Evolutionary conservation across 2,113 vertebrate genomes (phyloP), one percentile per base, ranked within the genome.

Genomic region (Ciconia stormi): DNA sequence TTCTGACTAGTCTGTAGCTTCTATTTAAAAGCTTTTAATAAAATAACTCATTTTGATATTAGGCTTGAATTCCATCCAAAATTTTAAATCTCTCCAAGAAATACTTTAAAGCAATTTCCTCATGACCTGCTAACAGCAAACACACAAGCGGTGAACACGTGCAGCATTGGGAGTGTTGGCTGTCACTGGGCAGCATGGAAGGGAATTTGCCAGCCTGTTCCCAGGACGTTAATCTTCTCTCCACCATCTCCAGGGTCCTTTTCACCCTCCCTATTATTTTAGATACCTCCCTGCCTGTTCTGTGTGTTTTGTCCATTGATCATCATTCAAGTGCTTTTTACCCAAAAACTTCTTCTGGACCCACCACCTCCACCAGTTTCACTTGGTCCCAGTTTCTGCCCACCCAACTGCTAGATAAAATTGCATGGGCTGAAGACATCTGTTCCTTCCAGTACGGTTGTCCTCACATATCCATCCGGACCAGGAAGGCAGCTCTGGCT

Each of bases 1-100:
- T 82, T 91, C 93, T 11, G 52, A 86, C 80, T 67, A 76, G 62
- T 62, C 87, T 36, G 26, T 82, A 70, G 90, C 86, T 88, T 92
- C 91, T 94, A 96, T 96, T 97, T 96, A 97, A 97, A 97, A 95
- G 93, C 90, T 96, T 97, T 97, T 98, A 96, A 97, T 97, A 95
- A 98, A 97, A 97, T 91, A 82, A 96, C 94, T 97, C 97, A 97
- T 97, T 97, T 87, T 77, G 93, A 95, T 97, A 98, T 97, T 93
- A 97, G 87, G 93, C 66, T 97, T 96, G 93, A 97, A 98, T 95
- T 59, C 82, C 82, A 91, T 97, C 96, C 95, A 97, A 74, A 86
- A 85, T 42, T 89, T 90, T 79, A 93, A 97, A 95, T 95, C 97
- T 97, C 93, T 94, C 88, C 74, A 73, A 42, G 83, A 97, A 97